Conservation (phyloP, 2,888 invertebrate species). For the Drepana falcataria region DNA sequence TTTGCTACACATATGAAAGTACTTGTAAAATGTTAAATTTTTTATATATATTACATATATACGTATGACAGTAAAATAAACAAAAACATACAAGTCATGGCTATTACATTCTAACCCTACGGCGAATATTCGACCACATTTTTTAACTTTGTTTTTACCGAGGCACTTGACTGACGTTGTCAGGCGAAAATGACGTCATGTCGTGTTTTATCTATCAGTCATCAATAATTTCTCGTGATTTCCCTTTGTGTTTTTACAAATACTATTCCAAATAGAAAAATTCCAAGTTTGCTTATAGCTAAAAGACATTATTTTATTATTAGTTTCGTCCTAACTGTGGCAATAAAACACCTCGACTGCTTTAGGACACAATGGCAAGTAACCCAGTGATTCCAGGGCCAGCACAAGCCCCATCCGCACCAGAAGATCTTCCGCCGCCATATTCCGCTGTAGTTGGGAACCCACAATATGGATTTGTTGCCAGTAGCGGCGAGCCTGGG, state of each 20-base stretch:
- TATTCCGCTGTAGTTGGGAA: slow-evolving; percentile 68
- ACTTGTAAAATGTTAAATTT: no score
- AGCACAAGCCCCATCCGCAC: slow-evolving; percentile 33
- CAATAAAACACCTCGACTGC: no score
- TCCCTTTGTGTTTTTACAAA: background rate
- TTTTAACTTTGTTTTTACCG: background rate
- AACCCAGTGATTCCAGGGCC: slow-evolving; percentile 33
- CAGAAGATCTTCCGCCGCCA: slow-evolving; percentile 68
- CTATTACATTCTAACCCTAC: background rate
- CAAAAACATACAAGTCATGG: no score
- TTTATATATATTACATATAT: background rate
- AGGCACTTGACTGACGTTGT: slow-evolving; percentile 5
- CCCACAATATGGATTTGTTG: slow-evolving; percentile 59
- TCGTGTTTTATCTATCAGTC: slow-evolving; percentile 15
- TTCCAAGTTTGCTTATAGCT: background rate
- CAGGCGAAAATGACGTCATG: slow-evolving; percentile 31
- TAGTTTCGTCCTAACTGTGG: no score
- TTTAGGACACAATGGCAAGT: slow-evolving; percentile 38
- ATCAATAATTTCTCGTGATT: background rate
- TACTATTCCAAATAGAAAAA: background rate
- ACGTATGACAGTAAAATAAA: background rate
- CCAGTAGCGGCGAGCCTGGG: slow-evolving; percentile 26
- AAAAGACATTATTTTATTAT: slow-evolving; percentile 8
- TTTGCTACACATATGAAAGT: no score
- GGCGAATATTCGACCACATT: background rate